Conservation (phyloP, 2,113 vertebrate species). For the Antigone vipio region DNA sequence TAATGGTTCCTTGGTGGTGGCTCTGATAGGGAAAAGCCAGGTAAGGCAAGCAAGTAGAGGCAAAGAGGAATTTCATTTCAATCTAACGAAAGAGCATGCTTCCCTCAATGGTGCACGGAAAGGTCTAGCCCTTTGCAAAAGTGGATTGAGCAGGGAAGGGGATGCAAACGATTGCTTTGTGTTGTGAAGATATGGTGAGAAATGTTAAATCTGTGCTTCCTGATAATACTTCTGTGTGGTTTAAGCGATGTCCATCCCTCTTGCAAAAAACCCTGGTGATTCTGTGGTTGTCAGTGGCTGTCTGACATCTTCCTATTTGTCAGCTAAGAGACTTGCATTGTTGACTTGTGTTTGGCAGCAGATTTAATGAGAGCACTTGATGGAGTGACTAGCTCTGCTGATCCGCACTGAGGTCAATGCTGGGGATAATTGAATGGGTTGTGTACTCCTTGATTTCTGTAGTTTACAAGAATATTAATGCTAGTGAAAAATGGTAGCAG, state of each 20-base stretch:
- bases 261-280: not conserved
- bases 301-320: not conserved
- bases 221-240: not conserved
- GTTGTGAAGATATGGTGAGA: not conserved
- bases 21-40: no score
- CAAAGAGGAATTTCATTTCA: not conserved
- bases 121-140: not conserved
- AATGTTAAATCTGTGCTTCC: not conserved
- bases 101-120: not conserved
- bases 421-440: conserved; percentile 1
- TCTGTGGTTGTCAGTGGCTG: not conserved
- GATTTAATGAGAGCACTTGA: not conserved
- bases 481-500: not conserved
- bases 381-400: not conserved
- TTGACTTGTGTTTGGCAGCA: conserved; percentile 10
- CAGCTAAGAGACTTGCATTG: not conserved
- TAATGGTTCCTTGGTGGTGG: not conserved
- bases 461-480: not conserved
- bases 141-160: not conserved
- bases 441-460: not conserved
- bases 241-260: not conserved
- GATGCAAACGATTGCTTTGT: not conserved
- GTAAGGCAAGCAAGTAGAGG: not conserved
- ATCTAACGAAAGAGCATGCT: not conserved
- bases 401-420: not conserved